Conservation (phyloP, 2,888 invertebrate species). For the Andricus quercusramuli region DNA sequence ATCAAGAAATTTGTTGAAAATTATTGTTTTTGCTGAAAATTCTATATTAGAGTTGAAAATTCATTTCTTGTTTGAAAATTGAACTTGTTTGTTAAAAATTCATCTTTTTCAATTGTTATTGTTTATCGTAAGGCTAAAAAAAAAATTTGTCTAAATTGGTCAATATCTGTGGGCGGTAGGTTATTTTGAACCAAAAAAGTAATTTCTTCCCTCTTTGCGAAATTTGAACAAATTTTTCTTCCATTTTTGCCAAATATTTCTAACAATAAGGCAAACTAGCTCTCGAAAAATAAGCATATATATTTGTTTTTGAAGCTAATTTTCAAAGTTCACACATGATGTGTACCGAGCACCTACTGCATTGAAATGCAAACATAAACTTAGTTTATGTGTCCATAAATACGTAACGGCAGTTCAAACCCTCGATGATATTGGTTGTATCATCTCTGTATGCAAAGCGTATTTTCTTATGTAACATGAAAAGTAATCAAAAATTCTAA, state of each 20-base stretch:
- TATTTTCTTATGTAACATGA: conserved; percentile 4
- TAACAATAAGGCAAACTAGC: not conserved
- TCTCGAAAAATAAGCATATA: not conserved
- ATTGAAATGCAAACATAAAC: conserved; percentile 28
- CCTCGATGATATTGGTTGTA: conserved; percentile 21
- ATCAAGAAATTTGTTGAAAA: too few relatives aligned
- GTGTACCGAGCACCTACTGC: conserved; percentile 6
- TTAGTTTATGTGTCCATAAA: conserved; percentile 24
- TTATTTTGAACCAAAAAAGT: too few relatives aligned
- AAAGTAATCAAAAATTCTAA: not conserved
- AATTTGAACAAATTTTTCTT: conserved; percentile 1
- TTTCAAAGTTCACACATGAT: conserved; percentile 26
- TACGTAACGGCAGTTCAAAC: not conserved
- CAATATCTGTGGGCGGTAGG: too few relatives aligned
- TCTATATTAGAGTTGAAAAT: too few relatives aligned
- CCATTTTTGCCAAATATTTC: not conserved
- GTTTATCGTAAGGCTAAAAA: too few relatives aligned
- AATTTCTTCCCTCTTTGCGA: too few relatives aligned
- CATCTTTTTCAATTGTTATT: too few relatives aligned
- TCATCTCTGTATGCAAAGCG: conserved; percentile 7
- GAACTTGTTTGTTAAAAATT: too few relatives aligned
- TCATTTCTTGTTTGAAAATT: too few relatives aligned
- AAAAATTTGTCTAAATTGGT: too few relatives aligned
- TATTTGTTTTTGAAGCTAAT: conserved; percentile 9
- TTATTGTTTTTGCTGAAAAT: too few relatives aligned